phyloP scores from a whole-genome alignment of 2,888 invertebrate species.

The Bhutanitis thaidina region DNA sequence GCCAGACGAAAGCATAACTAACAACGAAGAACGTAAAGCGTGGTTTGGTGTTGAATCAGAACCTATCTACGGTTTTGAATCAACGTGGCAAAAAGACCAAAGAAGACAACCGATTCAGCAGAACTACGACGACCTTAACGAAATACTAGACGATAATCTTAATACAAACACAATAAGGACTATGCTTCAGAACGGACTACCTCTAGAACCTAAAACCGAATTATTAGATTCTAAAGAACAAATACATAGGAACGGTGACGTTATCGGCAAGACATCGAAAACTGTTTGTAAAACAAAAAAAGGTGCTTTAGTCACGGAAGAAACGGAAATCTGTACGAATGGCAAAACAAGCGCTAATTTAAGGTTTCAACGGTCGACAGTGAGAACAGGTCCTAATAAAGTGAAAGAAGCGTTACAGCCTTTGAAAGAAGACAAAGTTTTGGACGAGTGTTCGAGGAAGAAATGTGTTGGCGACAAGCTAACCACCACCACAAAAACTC shows the following conservation, averaged over 20 bases:
- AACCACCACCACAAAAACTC: constrained; percentile 65
- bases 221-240: constrained; percentile 63
- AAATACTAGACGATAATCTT: constrained; percentile 50
- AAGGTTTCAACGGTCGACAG: constrained; percentile 64
- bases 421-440: constrained; percentile 56
- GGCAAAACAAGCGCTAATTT: constrained; percentile 62
- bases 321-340: constrained; percentile 66
- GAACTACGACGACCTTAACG: constrained; percentile 66
- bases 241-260: constrained; percentile 58
- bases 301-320: constrained; percentile 68
- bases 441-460: constrained; percentile 54
- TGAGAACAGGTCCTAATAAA: constrained; percentile 62
- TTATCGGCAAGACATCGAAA: constrained; percentile 62
- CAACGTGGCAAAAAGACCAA: constrained; percentile 73
- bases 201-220: constrained; percentile 47
- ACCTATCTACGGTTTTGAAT: constrained; percentile 63
- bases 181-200: constrained; percentile 68
- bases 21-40: constrained; percentile 29
- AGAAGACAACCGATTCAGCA: constrained; percentile 72
- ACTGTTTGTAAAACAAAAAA: constrained; percentile 63
- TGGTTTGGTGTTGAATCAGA: constrained; percentile 58
- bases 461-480: constrained; percentile 65
- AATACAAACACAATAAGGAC: constrained; percentile 61
- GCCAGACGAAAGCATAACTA: constrained; percentile 47
- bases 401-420: constrained; percentile 61